Conservation (phyloP, 2,888 invertebrate species). For the Scaeva pyrastri region DNA sequence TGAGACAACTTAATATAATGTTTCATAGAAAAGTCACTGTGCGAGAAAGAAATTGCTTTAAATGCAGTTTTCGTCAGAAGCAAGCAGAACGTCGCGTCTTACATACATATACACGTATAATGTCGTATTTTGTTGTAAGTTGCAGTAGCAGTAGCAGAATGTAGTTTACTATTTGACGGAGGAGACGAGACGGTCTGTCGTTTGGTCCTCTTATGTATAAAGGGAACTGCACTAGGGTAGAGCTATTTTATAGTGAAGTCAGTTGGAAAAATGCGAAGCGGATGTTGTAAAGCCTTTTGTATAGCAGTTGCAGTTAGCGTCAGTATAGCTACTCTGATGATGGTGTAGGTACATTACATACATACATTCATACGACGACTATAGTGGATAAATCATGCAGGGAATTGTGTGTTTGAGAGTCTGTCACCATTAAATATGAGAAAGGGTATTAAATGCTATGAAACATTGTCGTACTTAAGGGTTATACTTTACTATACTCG, state of each 20-base stretch:
- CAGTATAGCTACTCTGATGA: neutral
- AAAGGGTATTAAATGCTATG: conserved; percentile 9
- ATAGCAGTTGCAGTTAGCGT: too few relatives aligned
- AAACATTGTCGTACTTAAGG: conserved; percentile 26
- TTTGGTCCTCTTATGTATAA: neutral
- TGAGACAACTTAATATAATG: conserved; percentile 69
- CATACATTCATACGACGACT: too few relatives aligned
- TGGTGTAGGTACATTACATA: too few relatives aligned
- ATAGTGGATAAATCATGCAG: conserved; percentile 52
- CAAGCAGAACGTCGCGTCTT: neutral
- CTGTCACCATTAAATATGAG: conserved; percentile 41
- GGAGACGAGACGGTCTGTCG: neutral
- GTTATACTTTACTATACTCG: too few relatives aligned
- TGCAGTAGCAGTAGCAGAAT: conserved; percentile 1
- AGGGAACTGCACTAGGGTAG: neutral
- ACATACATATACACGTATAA: neutral
- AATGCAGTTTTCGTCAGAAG: conserved; percentile 55
- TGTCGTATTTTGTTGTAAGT: conserved; percentile 45
- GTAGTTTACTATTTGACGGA: neutral
- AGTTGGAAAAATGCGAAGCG: conserved; percentile 58
- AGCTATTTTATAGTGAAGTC: conserved; percentile 37
- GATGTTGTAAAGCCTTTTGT: conserved; percentile 52
- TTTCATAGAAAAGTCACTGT: conserved; percentile 49
- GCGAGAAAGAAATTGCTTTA: conserved; percentile 55
- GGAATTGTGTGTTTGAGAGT: conserved; percentile 49